A percentile compares a stretch with the other conserved stretches of the same genome.
Conservation (phyloP, 2,888 invertebrate species). For the Eupithecia pulchellata region DNA sequence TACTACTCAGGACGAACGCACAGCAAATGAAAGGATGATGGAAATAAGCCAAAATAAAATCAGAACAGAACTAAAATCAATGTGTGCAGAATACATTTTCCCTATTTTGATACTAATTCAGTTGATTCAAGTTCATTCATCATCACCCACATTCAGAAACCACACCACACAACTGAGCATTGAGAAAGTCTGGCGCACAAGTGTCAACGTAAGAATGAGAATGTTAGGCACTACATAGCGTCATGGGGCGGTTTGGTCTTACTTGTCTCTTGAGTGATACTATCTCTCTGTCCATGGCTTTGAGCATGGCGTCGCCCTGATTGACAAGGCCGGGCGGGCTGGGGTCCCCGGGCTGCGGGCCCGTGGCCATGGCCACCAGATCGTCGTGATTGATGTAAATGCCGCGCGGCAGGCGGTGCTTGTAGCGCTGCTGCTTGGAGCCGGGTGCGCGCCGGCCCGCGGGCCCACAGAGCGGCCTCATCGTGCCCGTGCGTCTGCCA, state of each 20-base stretch:
- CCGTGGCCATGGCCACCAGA: slow-evolving; percentile 95
- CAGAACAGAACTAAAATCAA: slow-evolving; percentile 50
- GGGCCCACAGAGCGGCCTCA: slow-evolving; percentile 92
- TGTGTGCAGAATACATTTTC: slow-evolving; percentile 82
- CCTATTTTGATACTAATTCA: slow-evolving; percentile 53
- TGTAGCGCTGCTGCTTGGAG: slow-evolving; percentile 85
- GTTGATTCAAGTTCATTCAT: slow-evolving; percentile 45
- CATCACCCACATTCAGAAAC: slow-evolving; percentile 72
- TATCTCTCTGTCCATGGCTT: slow-evolving; percentile 96
- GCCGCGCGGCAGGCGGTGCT: slow-evolving; percentile 96
- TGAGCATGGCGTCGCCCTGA: slow-evolving; percentile 93
- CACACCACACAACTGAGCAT: slow-evolving; percentile 61
- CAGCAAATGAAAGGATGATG: slow-evolving; percentile 57
- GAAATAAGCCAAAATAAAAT: slow-evolving; percentile 51
- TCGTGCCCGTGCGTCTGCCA: slow-evolving; percentile 91
- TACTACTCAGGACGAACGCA: slow-evolving; percentile 57
- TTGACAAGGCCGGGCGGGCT: slow-evolving; percentile 81
- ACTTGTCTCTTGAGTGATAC: slow-evolving; percentile 98
- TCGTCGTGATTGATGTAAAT: slow-evolving; percentile 99
- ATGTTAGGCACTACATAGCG: slow-evolving; percentile 72
- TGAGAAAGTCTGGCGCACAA: slow-evolving; percentile 8
- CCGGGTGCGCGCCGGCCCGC: slow-evolving; percentile 84
- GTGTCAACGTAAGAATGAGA: slow-evolving; percentile 71
- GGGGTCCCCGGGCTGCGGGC: slow-evolving; percentile 87
- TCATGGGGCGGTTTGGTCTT: slow-evolving; percentile 83